Percentiles rank a stretch among this genome's conserved stretches.
Conservation (phyloP, 2,888 invertebrate species). For the Homarus gammarus region DNA sequence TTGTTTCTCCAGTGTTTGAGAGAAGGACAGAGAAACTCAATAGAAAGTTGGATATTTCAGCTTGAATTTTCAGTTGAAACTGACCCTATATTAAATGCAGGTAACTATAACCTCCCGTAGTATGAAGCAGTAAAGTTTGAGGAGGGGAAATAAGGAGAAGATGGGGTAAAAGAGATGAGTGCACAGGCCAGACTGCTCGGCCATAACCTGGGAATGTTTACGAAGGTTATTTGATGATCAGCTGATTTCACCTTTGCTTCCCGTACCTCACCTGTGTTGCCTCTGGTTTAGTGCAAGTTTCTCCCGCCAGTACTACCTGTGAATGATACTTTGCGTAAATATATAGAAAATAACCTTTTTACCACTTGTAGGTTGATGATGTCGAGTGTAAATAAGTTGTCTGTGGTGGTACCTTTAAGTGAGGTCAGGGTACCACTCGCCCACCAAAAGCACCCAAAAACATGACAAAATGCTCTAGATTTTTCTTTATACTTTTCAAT, state of each 20-base stretch:
- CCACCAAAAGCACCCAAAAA: too few relatives aligned
- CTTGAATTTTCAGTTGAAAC: slow-evolving; percentile 64
- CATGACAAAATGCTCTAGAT: too few relatives aligned
- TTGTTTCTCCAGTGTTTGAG: slow-evolving; percentile 59
- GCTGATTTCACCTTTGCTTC: slow-evolving; percentile 39
- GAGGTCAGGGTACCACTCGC: too few relatives aligned
- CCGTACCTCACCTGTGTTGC: not conserved
- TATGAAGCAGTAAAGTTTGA: not conserved
- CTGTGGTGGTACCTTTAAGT: too few relatives aligned
- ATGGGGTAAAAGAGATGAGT: slow-evolving; percentile 19
- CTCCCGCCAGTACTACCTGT: too few relatives aligned
- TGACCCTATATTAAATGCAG: slow-evolving; percentile 71
- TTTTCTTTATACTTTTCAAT: too few relatives aligned
- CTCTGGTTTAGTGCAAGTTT: not conserved
- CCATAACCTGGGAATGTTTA: slow-evolving; percentile 33
- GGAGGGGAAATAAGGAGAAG: not conserved
- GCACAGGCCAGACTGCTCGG: slow-evolving; percentile 35
- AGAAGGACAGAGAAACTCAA: slow-evolving; percentile 43
- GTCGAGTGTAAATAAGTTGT: too few relatives aligned
- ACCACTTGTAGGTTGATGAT: too few relatives aligned
- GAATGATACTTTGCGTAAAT: too few relatives aligned
- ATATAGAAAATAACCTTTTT: too few relatives aligned
- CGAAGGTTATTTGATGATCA: slow-evolving; percentile 58
- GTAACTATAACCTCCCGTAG: slow-evolving; percentile 26
- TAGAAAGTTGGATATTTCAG: slow-evolving; percentile 64